Evolutionary conservation across 2,888 invertebrate species (phyloP), one percentile per base, ranked within the genome.

Genomic region (Melitaea athalia): DNA sequence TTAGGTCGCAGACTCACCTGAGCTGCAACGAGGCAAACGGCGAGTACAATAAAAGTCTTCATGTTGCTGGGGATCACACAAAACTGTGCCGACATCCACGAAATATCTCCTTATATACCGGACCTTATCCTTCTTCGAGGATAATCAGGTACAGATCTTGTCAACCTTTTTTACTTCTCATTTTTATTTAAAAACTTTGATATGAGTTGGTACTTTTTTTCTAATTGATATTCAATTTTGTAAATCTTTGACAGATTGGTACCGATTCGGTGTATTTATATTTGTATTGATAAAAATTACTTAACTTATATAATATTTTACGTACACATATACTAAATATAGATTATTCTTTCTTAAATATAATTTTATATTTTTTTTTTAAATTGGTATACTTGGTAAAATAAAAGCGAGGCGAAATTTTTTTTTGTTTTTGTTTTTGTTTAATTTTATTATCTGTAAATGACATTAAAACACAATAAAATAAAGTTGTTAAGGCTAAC

Each of bases 21-120:
- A 63, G 73, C 92, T 60, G 84, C 77, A 52, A 92, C 84, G 31
- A 92, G 72, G 83, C 89, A 91, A 69, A 87, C 80, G 43, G 87
- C 91, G 59, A 93, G 75, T 7, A 92, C 85, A 8, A 92, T 42
- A 50, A 92, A 80, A 70, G 81, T 77, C 88, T 92, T 93, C 93
- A 93, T 93, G 75, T 72, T 85, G 78, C 60, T 68, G 59, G 69
- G 62, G 67, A 70, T 68, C 65, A 33, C 47, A 57, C 52, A 52
- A 64, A 69, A 74, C 68, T 70, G 67, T 68, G 68, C 11, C 63
- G 0, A 14, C 12, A 12, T 7, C n/a, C 5, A 31, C 14, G 10
- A 24, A 33, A 47, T 17, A 45, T 47, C 50, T 59, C 68, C 76
- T 85, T 89, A 81, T 88, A 89, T 72, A 72, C 31, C 17, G 59